phyloP scores from a whole-genome alignment of 2,113 vertebrate genomes.

The Calypte anna region DNA sequence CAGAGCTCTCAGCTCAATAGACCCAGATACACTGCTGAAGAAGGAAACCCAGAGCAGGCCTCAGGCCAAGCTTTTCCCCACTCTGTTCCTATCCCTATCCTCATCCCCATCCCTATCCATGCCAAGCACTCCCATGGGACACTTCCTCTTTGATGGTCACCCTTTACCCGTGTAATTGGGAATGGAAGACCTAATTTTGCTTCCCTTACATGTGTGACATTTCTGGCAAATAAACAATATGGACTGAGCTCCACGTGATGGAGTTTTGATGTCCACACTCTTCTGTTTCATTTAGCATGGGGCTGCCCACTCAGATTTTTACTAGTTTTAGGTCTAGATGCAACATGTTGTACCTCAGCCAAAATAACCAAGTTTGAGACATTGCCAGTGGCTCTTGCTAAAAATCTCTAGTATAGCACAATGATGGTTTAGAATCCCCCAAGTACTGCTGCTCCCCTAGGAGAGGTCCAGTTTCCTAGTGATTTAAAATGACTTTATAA shows the following conservation, averaged over 20 bases:
- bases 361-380: background rate
- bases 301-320: background rate
- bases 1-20: background rate
- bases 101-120: too few relatives aligned
- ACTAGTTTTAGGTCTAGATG: background rate
- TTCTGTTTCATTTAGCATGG: background rate
- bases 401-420: background rate
- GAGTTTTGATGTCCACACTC: background rate
- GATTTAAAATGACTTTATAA: background rate
- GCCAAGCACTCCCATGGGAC: background rate
- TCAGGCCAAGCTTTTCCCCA: background rate
- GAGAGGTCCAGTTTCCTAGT: background rate
- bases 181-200: background rate
- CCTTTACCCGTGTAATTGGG: background rate
- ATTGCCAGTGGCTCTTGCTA: background rate
- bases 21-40: background rate
- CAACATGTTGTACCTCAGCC: background rate
- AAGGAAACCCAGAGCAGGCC: background rate
- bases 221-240: background rate
- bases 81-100: background rate
- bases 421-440: background rate
- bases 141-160: background rate
- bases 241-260: background rate
- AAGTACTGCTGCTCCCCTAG: background rate
- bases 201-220: background rate